Conservation (phyloP, 1,140 invertebrate genomes). For the Bombus huntii region DNA sequence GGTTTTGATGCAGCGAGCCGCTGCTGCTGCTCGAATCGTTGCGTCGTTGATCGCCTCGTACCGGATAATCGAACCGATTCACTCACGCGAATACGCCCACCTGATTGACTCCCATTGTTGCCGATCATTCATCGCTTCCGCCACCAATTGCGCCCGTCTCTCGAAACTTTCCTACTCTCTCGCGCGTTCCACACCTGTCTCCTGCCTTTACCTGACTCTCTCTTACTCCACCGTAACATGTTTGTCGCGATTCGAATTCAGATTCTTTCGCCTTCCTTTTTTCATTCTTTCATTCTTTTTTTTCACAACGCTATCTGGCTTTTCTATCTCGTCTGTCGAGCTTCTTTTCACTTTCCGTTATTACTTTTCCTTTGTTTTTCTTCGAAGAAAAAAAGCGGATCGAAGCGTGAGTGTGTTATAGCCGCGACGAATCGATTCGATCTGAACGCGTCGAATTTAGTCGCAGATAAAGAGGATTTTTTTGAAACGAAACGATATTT, state of each 20-base stretch:
- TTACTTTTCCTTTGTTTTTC: neutral
- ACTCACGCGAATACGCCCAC: constrained; percentile 71
- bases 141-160: constrained; percentile 59
- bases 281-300: neutral
- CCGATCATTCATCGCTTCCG: constrained; percentile 74
- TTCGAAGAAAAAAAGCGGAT: no score
- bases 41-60: constrained; percentile 64
- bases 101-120: constrained; percentile 81
- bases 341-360: neutral
- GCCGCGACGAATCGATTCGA: neutral
- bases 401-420: no score
- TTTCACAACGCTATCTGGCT: neutral
- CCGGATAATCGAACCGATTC: constrained; percentile 80
- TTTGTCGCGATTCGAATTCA: neutral
- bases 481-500: neutral
- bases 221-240: neutral
- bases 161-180: constrained; percentile 35
- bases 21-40: neutral
- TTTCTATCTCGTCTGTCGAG: neutral
- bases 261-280: neutral
- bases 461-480: neutral
- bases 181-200: neutral
- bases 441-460: neutral
- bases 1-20: constrained; percentile 44
- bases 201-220: neutral